Evolutionary conservation across 2,797 vertebrate species (phyloP), one percentile per base, ranked within the genome.

Genomic region (Chelidonichthys spinosus): DNA sequence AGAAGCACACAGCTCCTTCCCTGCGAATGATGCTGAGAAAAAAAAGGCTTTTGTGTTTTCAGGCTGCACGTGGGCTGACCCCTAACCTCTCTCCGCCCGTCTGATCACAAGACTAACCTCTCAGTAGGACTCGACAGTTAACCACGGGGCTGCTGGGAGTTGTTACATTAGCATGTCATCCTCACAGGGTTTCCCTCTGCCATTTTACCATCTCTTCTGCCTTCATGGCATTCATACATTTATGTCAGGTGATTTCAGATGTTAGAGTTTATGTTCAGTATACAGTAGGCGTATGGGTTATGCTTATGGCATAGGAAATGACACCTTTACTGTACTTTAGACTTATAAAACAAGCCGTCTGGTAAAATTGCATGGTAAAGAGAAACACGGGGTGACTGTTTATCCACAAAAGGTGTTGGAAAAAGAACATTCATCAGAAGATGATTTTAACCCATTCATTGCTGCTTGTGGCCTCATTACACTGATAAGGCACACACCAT

Each of bases 81-180:
- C 83, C 78, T 92, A 75, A 91, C 89, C 87, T 75, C 59, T 42
- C 62, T 72, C 68, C 18, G 14, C 81, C 63, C 58, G 46, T 77
- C 65, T 17, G 84, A 92, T 94, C 92, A 95, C 89, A 83, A 90
- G 92, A 93, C 91, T 77, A 58, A 89, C 74, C 56, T 83, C 64
- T 87, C 64, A 73, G 60, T 61, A 71, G 61, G 63, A 79, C 35
- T 64, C 66, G n/a, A n/a, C n/a, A 75, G 50, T 78, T 60, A 59
- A 40, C 52, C 52, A 62, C 44, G 54, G 32, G 37, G 60, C 50
- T 0, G 0, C 60, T 72, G 53, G 40, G 25, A 79, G 59, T 64
- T 62, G 37, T 37, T 15, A 54, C 43, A 49, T 69, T 64, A 65
- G 43, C 3, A 63, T 35, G 2, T 54, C 46, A 55, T 66, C 39